Conservation (phyloP, 2,888 invertebrate genomes). For the Busseola fusca region DNA sequence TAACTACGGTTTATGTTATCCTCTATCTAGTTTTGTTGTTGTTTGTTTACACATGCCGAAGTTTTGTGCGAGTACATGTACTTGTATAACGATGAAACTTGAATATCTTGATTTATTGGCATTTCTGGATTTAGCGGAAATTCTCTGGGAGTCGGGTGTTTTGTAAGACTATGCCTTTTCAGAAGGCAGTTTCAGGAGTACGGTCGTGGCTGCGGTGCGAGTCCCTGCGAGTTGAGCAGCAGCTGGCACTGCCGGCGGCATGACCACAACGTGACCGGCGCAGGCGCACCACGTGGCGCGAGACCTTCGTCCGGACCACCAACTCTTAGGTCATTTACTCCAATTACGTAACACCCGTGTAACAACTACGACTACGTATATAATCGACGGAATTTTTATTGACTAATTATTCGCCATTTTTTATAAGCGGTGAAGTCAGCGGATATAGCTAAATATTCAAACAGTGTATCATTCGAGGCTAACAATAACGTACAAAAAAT, state of each 20-base stretch:
- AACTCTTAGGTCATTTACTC: constrained; percentile 87
- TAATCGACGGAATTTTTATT: constrained; percentile 89
- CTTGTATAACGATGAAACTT: constrained; percentile 44
- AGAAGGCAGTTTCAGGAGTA: background rate
- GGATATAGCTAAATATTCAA: constrained; percentile 89
- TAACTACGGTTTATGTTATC: constrained; percentile 42
- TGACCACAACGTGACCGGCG: constrained; percentile 24
- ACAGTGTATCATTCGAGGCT: constrained; percentile 87
- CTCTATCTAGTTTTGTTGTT: constrained; percentile 64
- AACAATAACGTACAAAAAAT: constrained; percentile 86
- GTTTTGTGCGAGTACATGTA: constrained; percentile 59
- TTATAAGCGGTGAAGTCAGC: constrained; percentile 88
- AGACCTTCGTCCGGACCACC: constrained; percentile 82
- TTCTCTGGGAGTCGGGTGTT: constrained; percentile 1
- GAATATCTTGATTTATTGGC: constrained; percentile 45
- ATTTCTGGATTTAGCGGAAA: constrained; percentile 26
- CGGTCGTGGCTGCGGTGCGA: background rate
- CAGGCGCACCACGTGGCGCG: constrained; percentile 77
- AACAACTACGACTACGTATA: constrained; percentile 81
- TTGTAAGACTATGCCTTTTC: constrained; percentile 2
- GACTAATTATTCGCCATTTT: constrained; percentile 88
- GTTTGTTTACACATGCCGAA: constrained; percentile 72
- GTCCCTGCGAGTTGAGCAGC: background rate
- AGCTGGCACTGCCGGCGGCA: constrained; percentile 4
- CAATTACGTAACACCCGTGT: constrained; percentile 88